Conservation (phyloP, 2,797 vertebrate species). For the Microctenopoma lineatum region DNA sequence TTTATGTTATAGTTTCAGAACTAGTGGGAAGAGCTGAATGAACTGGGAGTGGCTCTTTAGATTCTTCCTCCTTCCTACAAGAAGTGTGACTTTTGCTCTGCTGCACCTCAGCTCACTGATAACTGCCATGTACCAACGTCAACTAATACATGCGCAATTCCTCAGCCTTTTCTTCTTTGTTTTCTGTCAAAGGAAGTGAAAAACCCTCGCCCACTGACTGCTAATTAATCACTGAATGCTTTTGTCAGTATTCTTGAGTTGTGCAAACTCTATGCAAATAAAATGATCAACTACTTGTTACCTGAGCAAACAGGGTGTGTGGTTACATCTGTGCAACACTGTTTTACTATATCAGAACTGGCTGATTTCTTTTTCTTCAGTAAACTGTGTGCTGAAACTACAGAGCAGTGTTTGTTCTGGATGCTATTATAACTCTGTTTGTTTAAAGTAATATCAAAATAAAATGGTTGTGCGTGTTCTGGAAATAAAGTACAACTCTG, state of each 20-base stretch:
- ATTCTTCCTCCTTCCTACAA: not conserved
- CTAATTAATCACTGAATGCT: not conserved
- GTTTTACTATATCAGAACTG: not conserved
- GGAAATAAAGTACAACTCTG: too few species aligned
- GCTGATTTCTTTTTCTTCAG: too few species aligned
- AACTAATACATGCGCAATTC: not conserved
- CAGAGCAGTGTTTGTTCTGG: too few species aligned
- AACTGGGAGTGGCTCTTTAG: not conserved
- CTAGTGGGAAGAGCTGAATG: not conserved
- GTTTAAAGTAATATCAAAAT: too few species aligned
- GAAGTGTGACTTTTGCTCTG: constrained; percentile 41
- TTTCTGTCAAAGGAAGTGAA: not conserved
- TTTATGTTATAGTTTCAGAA: not conserved
- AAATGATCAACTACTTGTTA: not conserved
- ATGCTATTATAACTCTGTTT: too few species aligned
- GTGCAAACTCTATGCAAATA: constrained; percentile 3
- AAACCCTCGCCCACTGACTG: not conserved
- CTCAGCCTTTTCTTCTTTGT: not conserved
- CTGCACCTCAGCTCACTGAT: not conserved
- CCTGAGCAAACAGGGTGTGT: not conserved
- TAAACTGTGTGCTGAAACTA: not conserved
- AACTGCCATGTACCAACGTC: not conserved
- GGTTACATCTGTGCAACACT: not conserved
- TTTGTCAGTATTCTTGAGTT: not conserved
- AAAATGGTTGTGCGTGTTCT: too few species aligned